A percentile compares a stretch with the other conserved stretches of the same genome.
Evolutionary conservation across 2,113 vertebrate species (phyloP).

Genomic region (Anas platyrhynchos): DNA sequence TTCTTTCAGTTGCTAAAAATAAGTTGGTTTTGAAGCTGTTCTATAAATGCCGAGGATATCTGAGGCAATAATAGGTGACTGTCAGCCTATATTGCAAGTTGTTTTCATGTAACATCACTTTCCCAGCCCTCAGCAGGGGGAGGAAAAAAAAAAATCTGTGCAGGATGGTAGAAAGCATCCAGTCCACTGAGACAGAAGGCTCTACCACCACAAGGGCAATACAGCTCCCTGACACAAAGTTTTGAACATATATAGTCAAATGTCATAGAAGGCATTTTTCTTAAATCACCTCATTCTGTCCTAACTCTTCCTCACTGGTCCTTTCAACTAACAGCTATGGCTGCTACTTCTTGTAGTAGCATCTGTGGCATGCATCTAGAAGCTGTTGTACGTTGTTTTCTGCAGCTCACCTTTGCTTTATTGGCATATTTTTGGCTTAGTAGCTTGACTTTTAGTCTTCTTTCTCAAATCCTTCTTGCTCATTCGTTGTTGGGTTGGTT

Average conservation of each 20-base stretch:
- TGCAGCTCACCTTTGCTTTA: not conserved
- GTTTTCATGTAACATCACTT: not conserved
- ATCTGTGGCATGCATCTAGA: not conserved
- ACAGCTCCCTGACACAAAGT: not conserved
- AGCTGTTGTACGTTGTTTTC: not conserved
- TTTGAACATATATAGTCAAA: not conserved
- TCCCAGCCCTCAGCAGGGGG: not conserved
- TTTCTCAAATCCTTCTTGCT: not conserved
- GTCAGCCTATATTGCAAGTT: not conserved
- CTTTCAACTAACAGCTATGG: not conserved
- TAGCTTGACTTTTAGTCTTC: not conserved
- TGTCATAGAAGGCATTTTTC: not conserved
- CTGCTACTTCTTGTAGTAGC: not conserved
- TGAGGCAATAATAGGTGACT: conserved; percentile 24
- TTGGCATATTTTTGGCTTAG: not conserved
- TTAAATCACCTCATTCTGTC: not conserved
- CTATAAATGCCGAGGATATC: conserved; percentile 7
- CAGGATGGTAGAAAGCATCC: not conserved
- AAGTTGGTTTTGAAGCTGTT: conserved; percentile 49
- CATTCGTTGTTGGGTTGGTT: not conserved
- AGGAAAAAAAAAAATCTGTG: not conserved
- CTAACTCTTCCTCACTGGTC: not conserved
- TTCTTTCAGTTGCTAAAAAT: conserved; percentile 60
- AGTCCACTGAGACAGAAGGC: not conserved
- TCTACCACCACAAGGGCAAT: not conserved